Percentiles rank a stretch among this genome's conserved stretches.
These are phyloP conservation scores for Dendrocincla tyrannina DNA, from an alignment of 2,797 vertebrate genomes.

Conservation along the genomic window DNA sequence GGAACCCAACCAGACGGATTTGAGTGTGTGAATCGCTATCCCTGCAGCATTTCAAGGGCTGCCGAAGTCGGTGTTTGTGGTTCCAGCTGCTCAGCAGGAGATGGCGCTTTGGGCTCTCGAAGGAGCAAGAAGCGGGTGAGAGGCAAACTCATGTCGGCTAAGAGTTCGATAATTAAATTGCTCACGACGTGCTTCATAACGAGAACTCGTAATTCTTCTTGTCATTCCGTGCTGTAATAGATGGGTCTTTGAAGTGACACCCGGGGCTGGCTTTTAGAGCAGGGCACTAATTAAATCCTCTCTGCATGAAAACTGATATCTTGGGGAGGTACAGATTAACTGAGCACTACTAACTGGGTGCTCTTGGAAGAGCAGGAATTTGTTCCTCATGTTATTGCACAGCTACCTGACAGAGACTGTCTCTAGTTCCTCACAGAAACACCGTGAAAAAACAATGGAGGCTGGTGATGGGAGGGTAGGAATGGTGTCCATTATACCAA, in stretches of 20 bases:
- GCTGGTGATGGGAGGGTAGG: neutral
- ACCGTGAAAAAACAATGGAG: neutral
- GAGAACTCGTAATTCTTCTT: constrained; percentile 29
- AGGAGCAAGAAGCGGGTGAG: neutral
- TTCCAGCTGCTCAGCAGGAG: constrained; percentile 8
- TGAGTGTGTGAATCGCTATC: neutral
- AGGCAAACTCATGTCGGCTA: neutral
- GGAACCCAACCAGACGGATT: neutral
- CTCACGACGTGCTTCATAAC: constrained; percentile 9
- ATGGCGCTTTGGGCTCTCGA: constrained; percentile 28
- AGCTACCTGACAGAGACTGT: neutral
- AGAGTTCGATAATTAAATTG: constrained; percentile 24
- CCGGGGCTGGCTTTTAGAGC: constrained; percentile 43
- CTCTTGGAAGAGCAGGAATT: neutral
- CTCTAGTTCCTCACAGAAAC: neutral
- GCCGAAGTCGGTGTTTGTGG: neutral
- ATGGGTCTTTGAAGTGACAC: constrained; percentile 40
- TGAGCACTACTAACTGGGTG: neutral
- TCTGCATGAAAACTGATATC: neutral
- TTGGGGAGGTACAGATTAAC: neutral
- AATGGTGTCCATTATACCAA: neutral
- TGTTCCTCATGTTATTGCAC: neutral
- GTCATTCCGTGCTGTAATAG: constrained; percentile 30
- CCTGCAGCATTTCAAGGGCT: neutral
- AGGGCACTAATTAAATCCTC: constrained; percentile 45